Evolutionary conservation across 2,888 invertebrate species (phyloP).

Genomic region (Diarsia brunnea): DNA sequence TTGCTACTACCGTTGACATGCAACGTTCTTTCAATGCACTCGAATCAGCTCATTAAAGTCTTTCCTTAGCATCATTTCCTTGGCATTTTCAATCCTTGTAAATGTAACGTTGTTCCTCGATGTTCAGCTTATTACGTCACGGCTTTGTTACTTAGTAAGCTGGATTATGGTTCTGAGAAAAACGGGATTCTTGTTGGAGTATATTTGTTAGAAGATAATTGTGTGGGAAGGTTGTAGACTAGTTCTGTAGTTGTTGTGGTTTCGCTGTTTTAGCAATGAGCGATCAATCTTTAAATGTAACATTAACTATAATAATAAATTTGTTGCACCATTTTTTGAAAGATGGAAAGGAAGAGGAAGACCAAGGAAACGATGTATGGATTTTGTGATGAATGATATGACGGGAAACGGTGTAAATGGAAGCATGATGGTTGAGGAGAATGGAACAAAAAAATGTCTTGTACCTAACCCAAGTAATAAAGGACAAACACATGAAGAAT

Average conservation of each 20-base stretch:
- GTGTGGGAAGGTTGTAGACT: background rate
- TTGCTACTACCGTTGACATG: conserved; percentile 70
- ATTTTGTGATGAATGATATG: no score
- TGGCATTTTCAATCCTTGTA: conserved; percentile 74
- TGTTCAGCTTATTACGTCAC: conserved; percentile 72
- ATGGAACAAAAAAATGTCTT: no score
- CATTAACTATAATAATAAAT: no score
- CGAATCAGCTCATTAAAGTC: conserved; percentile 84
- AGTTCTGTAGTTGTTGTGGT: background rate
- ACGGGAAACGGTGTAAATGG: no score
- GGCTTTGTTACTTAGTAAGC: conserved; percentile 50
- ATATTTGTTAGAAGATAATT: background rate
- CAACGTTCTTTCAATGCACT: conserved; percentile 75
- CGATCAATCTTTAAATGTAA: no score
- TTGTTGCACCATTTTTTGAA: no score
- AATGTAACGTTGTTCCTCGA: conserved; percentile 68
- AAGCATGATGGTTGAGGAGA: no score
- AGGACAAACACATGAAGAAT: no score
- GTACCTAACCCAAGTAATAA: no score
- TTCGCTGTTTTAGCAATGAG: background rate
- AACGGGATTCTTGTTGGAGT: conserved; percentile 17
- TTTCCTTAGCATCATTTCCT: conserved; percentile 83
- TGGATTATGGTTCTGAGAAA: conserved; percentile 35
- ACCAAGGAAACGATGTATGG: no score
- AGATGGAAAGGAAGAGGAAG: no score